Evolutionary conservation across 2,797 vertebrate genomes (phyloP).

Genomic region (Enteromius anoplus): DNA sequence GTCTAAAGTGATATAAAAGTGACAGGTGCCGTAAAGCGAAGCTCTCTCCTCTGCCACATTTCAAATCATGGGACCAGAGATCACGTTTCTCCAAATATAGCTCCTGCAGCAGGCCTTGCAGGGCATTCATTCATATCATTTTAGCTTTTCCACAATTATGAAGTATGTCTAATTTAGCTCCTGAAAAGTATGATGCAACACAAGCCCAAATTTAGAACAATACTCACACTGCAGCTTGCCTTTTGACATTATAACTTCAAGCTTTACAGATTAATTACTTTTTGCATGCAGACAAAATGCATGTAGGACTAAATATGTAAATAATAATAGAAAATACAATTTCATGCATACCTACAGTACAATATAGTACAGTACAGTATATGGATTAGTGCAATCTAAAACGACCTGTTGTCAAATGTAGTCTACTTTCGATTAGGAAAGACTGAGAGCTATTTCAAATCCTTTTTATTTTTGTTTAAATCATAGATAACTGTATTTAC

Average conservation of each 20-base stretch:
- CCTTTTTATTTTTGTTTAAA: not conserved
- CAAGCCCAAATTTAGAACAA: slow-evolving; percentile 56
- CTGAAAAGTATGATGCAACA: slow-evolving; percentile 63
- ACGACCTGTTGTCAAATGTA: not conserved
- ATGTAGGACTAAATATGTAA: not conserved
- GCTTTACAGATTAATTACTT: not conserved
- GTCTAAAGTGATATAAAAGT: slow-evolving; percentile 43
- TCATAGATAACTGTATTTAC: not conserved
- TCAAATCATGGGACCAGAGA: slow-evolving; percentile 49
- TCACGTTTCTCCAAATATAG: slow-evolving; percentile 63
- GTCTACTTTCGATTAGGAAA: not conserved
- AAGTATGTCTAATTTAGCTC: slow-evolving; percentile 42
- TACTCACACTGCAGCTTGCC: slow-evolving; percentile 55
- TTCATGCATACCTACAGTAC: not conserved
- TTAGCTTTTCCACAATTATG: slow-evolving; percentile 57
- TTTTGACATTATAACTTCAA: not conserved
- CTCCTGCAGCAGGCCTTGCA: slow-evolving; percentile 33
- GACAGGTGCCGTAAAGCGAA: slow-evolving; percentile 33
- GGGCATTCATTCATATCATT: slow-evolving; percentile 57
- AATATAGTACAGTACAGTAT: too few relatives aligned
- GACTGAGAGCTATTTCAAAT: not conserved
- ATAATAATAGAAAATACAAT: not conserved
- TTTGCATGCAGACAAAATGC: not conserved
- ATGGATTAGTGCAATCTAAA: not conserved
- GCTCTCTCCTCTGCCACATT: not conserved